These are phyloP conservation scores for Deilephila porcellus DNA, from an alignment of 2,888 invertebrate species.

Conservation along the genomic window DNA sequence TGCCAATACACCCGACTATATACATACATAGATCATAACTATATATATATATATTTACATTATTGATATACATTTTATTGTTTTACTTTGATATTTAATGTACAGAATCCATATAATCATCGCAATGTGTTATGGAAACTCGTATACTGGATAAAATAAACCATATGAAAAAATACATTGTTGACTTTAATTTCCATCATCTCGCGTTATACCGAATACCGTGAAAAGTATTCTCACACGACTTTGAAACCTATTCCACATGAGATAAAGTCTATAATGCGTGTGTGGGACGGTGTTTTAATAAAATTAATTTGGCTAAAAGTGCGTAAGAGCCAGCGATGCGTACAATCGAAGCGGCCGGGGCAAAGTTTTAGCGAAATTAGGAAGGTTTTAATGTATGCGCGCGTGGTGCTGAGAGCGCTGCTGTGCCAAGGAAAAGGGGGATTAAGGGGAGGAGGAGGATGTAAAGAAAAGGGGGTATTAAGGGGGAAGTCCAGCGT, in stretches of 20 bases:
- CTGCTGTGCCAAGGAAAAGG: not conserved
- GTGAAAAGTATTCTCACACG: slow-evolving; percentile 32
- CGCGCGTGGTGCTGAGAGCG: not conserved
- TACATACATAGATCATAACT: slow-evolving; percentile 65
- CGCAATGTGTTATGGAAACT: slow-evolving; percentile 78
- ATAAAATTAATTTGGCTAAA: slow-evolving; percentile 64
- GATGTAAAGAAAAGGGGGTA: not conserved
- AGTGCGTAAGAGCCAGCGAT: slow-evolving; percentile 57
- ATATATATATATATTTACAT: slow-evolving; percentile 74
- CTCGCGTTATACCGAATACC: slow-evolving; percentile 42
- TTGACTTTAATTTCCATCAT: slow-evolving; percentile 40
- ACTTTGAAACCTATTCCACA: slow-evolving; percentile 32
- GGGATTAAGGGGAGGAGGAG: not conserved
- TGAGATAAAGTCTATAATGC: slow-evolving; percentile 42
- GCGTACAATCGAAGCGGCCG: slow-evolving; percentile 50
- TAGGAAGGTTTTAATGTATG: slow-evolving; percentile 34
- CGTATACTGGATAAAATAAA: slow-evolving; percentile 79
- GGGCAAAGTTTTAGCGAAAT: slow-evolving; percentile 42
- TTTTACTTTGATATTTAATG: slow-evolving; percentile 80
- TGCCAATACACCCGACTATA: slow-evolving; percentile 65
- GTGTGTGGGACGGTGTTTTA: slow-evolving; percentile 44
- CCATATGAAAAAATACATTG: slow-evolving; percentile 31
- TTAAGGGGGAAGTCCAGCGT: not conserved
- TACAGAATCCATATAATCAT: slow-evolving; percentile 77
- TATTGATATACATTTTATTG: slow-evolving; percentile 74